Evolutionary conservation across 1,140 invertebrate species (phyloP).

Genomic region (Agrilus planipennis): DNA sequence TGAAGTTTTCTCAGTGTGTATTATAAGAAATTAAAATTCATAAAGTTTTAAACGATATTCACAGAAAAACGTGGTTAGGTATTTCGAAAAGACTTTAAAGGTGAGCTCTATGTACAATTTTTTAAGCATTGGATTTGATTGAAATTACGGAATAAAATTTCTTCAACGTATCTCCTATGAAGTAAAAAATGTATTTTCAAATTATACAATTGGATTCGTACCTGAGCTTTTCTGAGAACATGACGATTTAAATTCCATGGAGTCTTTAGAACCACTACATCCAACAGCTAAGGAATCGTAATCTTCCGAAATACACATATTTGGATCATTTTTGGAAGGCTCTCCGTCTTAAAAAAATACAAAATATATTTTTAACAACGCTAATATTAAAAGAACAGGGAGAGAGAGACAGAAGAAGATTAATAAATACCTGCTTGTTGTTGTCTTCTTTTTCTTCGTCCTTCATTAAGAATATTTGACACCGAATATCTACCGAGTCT

Average conservation of each 20-base stretch:
- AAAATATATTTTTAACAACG: background rate
- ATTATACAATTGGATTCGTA: too few relatives aligned
- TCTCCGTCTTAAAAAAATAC: background rate
- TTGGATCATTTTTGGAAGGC: background rate
- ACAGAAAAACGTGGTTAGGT: background rate
- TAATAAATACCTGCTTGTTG: conserved; percentile 9
- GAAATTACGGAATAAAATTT: background rate
- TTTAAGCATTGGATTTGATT: background rate
- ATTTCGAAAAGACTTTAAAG: background rate
- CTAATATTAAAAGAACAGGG: background rate
- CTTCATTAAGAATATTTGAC: conserved; percentile 34
- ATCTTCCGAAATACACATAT: conserved; percentile 16
- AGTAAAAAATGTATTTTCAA: conserved; percentile 20
- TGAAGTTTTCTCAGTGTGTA: too few relatives aligned
- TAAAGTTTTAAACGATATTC: background rate
- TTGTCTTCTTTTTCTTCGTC: conserved; percentile 24
- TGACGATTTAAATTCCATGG: conserved; percentile 55
- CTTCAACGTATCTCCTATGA: too few relatives aligned
- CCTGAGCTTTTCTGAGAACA: conserved; percentile 38
- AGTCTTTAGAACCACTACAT: conserved; percentile 47
- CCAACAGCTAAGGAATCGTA: conserved; percentile 52
- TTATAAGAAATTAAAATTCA: too few relatives aligned
- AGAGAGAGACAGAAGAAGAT: background rate
- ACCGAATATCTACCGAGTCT: conserved; percentile 55
- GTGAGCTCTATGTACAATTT: background rate